Conservation (phyloP, 92 coral and sea anemone species). For the Bergia puertoricense region DNA sequence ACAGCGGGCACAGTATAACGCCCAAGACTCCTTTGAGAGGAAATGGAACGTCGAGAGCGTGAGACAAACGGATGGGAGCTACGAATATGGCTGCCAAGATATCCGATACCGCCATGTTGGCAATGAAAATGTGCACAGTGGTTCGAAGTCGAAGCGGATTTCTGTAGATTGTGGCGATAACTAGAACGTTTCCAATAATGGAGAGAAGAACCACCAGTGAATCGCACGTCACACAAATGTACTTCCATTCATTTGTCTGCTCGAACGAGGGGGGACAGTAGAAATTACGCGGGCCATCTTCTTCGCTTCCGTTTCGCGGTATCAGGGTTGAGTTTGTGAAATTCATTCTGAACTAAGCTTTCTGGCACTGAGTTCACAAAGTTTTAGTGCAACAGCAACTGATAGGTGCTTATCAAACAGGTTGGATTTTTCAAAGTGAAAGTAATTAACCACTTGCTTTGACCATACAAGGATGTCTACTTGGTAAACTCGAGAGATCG, state of each 20-base stretch:
- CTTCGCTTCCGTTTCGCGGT: not conserved
- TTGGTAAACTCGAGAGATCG: not conserved
- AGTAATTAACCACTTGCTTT: not conserved
- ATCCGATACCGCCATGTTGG: constrained; percentile 33
- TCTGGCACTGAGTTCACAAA: constrained; percentile 2
- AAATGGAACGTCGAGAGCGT: constrained; percentile 14
- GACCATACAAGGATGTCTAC: constrained; percentile 24
- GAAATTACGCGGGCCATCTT: not conserved
- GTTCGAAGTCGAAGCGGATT: constrained; percentile 31
- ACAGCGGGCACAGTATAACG: constrained; percentile 13
- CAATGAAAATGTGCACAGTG: constrained; percentile 35
- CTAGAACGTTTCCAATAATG: constrained; percentile 14
- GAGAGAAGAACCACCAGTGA: constrained; percentile 16
- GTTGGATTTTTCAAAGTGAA: not conserved
- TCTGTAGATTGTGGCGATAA: constrained; percentile 18
- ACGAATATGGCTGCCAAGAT: constrained; percentile 3
- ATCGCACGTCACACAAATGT: not conserved
- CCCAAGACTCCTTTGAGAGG: not conserved
- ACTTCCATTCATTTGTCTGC: constrained; percentile 19
- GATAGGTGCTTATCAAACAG: not conserved
- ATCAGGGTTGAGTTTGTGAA: constrained; percentile 5
- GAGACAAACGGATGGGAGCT: constrained; percentile 13
- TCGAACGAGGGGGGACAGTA: constrained; percentile 5
- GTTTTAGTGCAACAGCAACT: not conserved
- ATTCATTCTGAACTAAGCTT: constrained; percentile 11